Evolutionary conservation across 2,113 vertebrate species (phyloP), one percentile per base, ranked within the genome.

Genomic region (Oreochromis niloticus): DNA sequence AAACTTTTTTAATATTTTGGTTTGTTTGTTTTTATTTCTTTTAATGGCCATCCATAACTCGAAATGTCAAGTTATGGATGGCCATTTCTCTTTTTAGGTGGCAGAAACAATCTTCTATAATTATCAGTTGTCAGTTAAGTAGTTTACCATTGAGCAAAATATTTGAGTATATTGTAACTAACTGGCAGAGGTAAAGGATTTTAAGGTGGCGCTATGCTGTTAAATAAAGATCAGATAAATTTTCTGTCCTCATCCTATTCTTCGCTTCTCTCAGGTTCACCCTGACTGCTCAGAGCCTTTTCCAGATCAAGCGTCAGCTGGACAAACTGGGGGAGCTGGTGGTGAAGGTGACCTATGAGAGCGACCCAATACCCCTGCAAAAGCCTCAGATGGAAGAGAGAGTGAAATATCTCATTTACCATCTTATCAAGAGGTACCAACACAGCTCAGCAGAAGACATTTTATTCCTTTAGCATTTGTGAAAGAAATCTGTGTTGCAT

Each of bases 301-400:
- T 99, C 92, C 98, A 99, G 96, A 97, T 99, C 68, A 97, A 97
- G 94, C 96, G 98, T 52, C 98, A 99, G 88, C 90, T 99, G 81
- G 98, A 99, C 94, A 99, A 99, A 89, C 95, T 99, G 88, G 97
- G 98, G 0, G 98, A 99, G 8, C 97, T 99, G 19, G 95, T 98
- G 36, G 94, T 97, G 36, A 98, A 99, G 81, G 97, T 99, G 88
- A 99, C 98, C 0, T 99, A 99, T 0, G 98, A 99, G 50, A 97
- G 98, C 4, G 98, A 99, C 84, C 98, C 98, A 1, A 98, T 99
- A 83, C 97, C 97, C 0, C 41, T 97, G 84, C 98, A 99, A 73
- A 98, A 96, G 79, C 96, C 97, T 30, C 97, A 97, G 91, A 95
- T 99, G 95, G 95, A 97, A 61, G 98, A 99, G 82, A 96, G 97